Conservation (phyloP, 2,888 invertebrate species). For the Drosophila phalerata region DNA sequence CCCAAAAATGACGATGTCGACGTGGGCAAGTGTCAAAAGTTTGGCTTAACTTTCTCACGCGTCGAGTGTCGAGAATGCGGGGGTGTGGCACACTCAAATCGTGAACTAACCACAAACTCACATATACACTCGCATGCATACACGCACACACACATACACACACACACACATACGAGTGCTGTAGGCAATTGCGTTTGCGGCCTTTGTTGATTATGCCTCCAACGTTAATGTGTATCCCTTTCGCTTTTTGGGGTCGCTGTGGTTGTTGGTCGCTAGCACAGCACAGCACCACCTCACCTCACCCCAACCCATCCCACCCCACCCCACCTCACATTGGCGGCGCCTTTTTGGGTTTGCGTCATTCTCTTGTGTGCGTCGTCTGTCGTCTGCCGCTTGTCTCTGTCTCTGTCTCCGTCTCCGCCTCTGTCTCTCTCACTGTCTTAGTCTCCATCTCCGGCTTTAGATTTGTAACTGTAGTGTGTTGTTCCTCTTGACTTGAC, state of each 20-base stretch:
- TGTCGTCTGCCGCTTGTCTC: constrained; percentile 19
- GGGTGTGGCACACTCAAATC: constrained; percentile 30
- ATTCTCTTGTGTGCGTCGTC: constrained; percentile 35
- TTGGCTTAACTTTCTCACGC: constrained; percentile 73
- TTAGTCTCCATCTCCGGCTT: constrained; percentile 15
- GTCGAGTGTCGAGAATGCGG: constrained; percentile 31
- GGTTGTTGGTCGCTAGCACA: not conserved
- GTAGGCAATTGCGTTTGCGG: constrained; percentile 51
- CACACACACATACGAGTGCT: constrained; percentile 4
- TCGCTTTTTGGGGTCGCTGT: constrained; percentile 52
- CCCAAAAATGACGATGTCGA: constrained; percentile 36
- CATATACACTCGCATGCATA: constrained; percentile 13
- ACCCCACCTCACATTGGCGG: not conserved
- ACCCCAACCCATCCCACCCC: not conserved
- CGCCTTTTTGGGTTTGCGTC: constrained; percentile 38
- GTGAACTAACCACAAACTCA: constrained; percentile 47
- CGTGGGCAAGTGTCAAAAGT: constrained; percentile 73
- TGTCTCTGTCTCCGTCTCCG: constrained; percentile 2
- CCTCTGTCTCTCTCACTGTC: not conserved
- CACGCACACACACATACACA: constrained; percentile 4
- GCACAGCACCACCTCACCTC: not conserved
- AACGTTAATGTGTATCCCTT: constrained; percentile 68
- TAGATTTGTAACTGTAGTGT: constrained; percentile 41
- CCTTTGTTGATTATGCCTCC: constrained; percentile 53
- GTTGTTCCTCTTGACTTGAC: constrained; percentile 67